Evolutionary conservation across 2,888 invertebrate species (phyloP).

Genomic region (Palloptera scutellata): DNA sequence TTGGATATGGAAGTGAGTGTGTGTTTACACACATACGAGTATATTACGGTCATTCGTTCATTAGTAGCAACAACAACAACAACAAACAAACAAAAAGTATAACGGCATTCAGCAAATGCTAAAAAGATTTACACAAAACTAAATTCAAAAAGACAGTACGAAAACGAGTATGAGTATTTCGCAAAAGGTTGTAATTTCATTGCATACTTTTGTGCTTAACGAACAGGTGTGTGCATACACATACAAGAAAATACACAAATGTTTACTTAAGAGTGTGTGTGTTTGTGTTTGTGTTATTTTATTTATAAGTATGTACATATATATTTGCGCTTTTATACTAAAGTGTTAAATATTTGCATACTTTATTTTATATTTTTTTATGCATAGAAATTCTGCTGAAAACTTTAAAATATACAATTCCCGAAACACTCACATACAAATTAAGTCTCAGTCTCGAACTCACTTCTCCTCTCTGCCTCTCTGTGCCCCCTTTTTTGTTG

Average conservation of each 20-base stretch:
- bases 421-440: too few relatives aligned
- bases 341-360: neutral
- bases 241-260: too few relatives aligned
- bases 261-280: constrained; percentile 4
- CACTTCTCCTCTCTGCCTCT: too few relatives aligned
- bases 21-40: constrained; percentile 33
- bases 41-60: constrained; percentile 29
- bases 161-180: neutral
- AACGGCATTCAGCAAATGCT: constrained; percentile 2
- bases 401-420: too few relatives aligned
- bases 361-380: neutral
- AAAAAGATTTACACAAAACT: constrained; percentile 8
- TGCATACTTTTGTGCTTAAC: constrained; percentile 10
- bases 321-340: neutral
- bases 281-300: neutral
- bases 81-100: constrained; percentile 14
- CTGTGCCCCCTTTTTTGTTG: too few relatives aligned
- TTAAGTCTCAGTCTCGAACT: too few relatives aligned
- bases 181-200: neutral
- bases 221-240: neutral
- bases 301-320: neutral
- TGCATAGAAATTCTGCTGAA: too few relatives aligned
- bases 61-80: constrained; percentile 12
- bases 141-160: neutral
- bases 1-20: neutral